Base-by-base conservation (phyloP, 2,797 vertebrate genomes). In the Parotocinclus haroldoi region DNA sequence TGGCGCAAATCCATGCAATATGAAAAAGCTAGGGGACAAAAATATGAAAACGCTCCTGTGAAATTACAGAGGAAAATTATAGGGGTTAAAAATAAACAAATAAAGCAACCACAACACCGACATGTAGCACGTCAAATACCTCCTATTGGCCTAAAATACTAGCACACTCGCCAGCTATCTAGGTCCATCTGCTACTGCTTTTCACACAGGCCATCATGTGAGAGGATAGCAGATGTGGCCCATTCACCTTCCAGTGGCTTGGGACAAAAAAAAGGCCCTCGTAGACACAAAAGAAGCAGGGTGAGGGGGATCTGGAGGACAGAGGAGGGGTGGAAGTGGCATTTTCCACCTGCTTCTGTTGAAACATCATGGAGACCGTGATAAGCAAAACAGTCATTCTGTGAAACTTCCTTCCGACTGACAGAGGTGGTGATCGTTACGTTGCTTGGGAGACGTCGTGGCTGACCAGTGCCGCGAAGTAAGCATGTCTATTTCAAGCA, bases 291-390 rank as follows among this genome's bases (percentile, higher is more conserved):
- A 78, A 63, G 54, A 58, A 45, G 58, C 6, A 54, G 72, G 63
- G 57, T 68, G 72, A 58, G 60, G 58, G 69, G 65, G 46, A 55
- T 58, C 39, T 48, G 57, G 52, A 71, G 58, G 48, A 54, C 10
- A 8, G 40, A 11, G 45, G 17, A 38, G 70, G 44, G 69, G 63
- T 12, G 51, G 13, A 45, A 19, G 10, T 37, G 36, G 44, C 68
- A 71, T 76, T 59, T 63, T 66, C 75, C 80, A 82, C 77, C 80
- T 82, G 80, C 78, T 75, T 77, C 65, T 57, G 61, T 68, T 73
- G 57, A 58, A 37, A 59, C 52, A 63, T 46, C 19, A 17, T 52
- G n/a, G 14, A 46, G 4, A 56, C 49, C 27, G 27, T 27, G 27
- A 27, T 72, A 50, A 72, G 58, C 9, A 12, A 11, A 11, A 13